Evolutionary conservation across 2,113 vertebrate species (phyloP).

Genomic region (Sminthopsis crassicaudata): DNA sequence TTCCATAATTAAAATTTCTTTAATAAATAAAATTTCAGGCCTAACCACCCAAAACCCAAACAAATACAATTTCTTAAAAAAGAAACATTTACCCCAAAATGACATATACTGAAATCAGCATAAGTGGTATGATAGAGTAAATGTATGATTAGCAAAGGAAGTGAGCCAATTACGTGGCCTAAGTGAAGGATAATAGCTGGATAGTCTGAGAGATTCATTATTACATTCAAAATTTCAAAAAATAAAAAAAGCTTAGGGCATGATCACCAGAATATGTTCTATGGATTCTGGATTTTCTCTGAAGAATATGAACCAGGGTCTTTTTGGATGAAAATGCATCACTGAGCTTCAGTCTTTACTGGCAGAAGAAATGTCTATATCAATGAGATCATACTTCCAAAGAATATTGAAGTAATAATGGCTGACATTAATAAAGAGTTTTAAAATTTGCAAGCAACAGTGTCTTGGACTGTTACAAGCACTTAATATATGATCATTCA

Average conservation of each 20-base stretch:
- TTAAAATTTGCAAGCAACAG: not conserved
- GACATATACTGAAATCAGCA: not conserved
- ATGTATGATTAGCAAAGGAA: not conserved
- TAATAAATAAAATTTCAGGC: too few species aligned
- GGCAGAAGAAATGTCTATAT: not conserved
- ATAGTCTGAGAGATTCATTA: not conserved
- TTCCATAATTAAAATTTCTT: too few species aligned
- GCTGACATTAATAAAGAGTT: not conserved
- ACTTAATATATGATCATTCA: not conserved
- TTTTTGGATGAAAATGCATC: not conserved
- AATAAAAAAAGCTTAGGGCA: not conserved
- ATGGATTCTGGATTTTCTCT: not conserved
- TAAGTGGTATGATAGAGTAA: not conserved
- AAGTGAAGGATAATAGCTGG: not conserved
- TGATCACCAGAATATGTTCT: too few species aligned
- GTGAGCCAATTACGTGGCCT: not conserved
- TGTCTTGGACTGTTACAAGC: not conserved
- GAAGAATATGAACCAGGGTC: not conserved
- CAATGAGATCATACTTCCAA: not conserved
- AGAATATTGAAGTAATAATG: not conserved
- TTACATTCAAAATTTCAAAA: not conserved
- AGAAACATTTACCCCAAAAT: not conserved
- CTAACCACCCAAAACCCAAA: too few species aligned
- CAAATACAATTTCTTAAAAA: too few species aligned
- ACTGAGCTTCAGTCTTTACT: not conserved